Evolutionary conservation across 2,888 invertebrate species (phyloP).

Genomic region (Mantis religiosa): DNA sequence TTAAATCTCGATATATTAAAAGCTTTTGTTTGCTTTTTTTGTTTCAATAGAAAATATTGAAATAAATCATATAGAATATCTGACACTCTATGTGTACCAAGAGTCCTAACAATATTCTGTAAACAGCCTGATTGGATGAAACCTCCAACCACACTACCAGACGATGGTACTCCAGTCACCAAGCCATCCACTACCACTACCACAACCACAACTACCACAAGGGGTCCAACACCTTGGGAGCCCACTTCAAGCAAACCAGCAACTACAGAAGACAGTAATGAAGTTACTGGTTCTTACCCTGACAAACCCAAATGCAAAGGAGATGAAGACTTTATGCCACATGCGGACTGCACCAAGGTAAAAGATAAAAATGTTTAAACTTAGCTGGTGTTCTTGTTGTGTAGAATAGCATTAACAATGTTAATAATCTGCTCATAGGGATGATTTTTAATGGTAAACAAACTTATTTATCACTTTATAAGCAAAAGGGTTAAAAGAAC

Average conservation of each 20-base stretch:
- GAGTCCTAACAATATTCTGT: too few relatives aligned
- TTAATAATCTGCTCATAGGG: too few relatives aligned
- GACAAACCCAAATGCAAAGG: not conserved
- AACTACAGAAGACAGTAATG: not conserved
- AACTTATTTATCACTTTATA: too few relatives aligned
- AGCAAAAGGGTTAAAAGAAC: too few relatives aligned
- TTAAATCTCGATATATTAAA: too few relatives aligned
- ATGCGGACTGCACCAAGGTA: slow-evolving; percentile 57
- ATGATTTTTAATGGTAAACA: too few relatives aligned
- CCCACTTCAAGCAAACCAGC: slow-evolving; percentile 13
- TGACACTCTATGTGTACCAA: too few relatives aligned
- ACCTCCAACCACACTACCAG: slow-evolving; percentile 65
- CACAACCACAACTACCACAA: not conserved
- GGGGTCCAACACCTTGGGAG: not conserved
- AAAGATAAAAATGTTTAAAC: not conserved
- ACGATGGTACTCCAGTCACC: slow-evolving; percentile 38
- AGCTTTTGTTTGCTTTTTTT: too few relatives aligned
- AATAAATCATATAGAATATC: too few relatives aligned
- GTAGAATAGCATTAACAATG: too few relatives aligned
- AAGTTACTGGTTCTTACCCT: not conserved
- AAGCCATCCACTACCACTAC: slow-evolving; percentile 25
- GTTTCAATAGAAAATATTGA: too few relatives aligned
- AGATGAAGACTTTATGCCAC: slow-evolving; percentile 51
- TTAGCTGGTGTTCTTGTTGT: too few relatives aligned
- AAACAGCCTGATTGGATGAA: slow-evolving; percentile 56